phyloP scores from a whole-genome alignment of 2,797 vertebrate species.

The Cephalopachus bancanus region DNA sequence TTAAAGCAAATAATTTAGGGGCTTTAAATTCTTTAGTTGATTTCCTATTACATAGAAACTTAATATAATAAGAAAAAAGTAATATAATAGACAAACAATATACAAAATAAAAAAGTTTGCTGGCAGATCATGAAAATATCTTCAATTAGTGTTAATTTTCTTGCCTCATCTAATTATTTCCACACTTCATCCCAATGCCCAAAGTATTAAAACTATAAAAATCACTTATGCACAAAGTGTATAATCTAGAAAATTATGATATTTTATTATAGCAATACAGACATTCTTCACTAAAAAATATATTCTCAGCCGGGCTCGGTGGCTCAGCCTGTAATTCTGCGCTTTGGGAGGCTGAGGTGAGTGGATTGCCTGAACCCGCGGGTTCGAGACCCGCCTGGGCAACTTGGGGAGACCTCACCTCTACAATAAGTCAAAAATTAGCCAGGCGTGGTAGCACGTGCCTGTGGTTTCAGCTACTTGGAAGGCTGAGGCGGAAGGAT shows the following conservation, averaged over 20 bases:
- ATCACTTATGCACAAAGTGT: background rate
- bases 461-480: too few species aligned
- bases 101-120: background rate
- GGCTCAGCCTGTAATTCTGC: too few species aligned
- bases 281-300: background rate
- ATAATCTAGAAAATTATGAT: background rate
- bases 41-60: background rate
- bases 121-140: background rate
- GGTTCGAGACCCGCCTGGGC: too few species aligned
- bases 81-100: background rate
- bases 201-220: background rate
- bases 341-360: too few species aligned
- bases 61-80: background rate
- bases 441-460: too few species aligned
- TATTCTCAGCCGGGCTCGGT: background rate
- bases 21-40: background rate
- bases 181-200: rapidly evolving
- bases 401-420: too few species aligned
- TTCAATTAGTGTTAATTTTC: background rate
- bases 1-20: background rate
- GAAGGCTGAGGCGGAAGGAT: too few species aligned
- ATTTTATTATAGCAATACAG: background rate
- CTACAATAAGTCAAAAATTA: too few species aligned
- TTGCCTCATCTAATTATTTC: background rate
- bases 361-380: too few species aligned